A percentile compares a stretch with the other conserved stretches of the same genome.
Conservation (phyloP, 2,113 vertebrate species). For the Lagopus leucura region DNA sequence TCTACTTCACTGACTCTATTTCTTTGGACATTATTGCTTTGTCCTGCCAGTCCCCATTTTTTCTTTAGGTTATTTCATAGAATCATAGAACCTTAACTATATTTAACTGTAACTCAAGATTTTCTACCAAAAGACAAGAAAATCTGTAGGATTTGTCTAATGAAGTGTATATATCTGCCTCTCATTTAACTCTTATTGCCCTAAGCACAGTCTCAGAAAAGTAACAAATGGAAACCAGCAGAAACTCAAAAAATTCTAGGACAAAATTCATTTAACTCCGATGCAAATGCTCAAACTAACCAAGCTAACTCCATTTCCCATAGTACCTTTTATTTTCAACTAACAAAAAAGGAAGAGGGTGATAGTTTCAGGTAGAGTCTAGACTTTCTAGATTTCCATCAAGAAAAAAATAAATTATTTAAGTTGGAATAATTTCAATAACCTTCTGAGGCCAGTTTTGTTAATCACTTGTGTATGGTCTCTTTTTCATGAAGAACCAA, state of each 20-base stretch:
- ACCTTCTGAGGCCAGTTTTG: background rate
- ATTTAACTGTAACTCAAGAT: background rate
- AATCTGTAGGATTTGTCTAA: background rate
- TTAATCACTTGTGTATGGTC: background rate
- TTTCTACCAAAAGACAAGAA: background rate
- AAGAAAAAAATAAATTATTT: background rate
- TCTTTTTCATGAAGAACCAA: background rate
- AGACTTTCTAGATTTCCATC: background rate
- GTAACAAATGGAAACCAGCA: background rate
- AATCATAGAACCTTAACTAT: too few species aligned
- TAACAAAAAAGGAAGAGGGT: background rate
- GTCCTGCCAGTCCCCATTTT: background rate
- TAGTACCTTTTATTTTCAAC: background rate
- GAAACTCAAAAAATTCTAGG: background rate
- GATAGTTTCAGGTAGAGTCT: background rate
- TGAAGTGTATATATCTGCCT: background rate
- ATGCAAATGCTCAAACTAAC: background rate
- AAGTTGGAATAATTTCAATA: background rate
- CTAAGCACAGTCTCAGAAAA: background rate
- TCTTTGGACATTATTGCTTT: background rate
- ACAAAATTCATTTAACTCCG: background rate
- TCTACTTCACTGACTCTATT: background rate
- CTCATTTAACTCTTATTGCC: background rate
- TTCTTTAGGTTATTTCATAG: background rate
- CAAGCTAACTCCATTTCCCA: background rate